Percentiles rank a stretch among this genome's conserved stretches.
These are phyloP conservation scores for Ceyx melanurus DNA, from an alignment of 2,113 vertebrate species.

Conservation along the genomic window DNA sequence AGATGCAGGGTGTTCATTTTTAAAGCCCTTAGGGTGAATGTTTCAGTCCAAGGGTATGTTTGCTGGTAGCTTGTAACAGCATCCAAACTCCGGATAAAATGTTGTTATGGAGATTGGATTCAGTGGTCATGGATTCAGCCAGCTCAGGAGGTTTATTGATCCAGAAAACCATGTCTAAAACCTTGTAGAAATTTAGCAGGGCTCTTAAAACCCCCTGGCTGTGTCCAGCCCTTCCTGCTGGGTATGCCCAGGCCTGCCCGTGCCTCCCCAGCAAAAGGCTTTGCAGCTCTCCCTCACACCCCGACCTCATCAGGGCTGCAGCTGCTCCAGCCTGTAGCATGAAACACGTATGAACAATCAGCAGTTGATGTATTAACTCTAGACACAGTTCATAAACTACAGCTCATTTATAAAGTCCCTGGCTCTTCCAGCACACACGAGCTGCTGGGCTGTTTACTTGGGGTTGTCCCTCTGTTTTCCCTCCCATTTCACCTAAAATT, in stretches of 20 bases:
- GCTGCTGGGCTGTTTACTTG: neutral
- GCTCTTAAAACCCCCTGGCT: neutral
- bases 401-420: neutral
- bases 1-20: neutral
- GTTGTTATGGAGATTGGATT: neutral
- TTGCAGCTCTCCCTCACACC: neutral
- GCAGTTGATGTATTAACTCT: neutral
- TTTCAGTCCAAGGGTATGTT: neutral
- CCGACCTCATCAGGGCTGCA: neutral
- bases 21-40: neutral
- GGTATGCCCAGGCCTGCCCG: neutral
- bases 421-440: neutral
- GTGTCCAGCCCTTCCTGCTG: neutral
- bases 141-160: neutral
- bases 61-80: neutral
- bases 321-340: neutral
- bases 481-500: neutral
- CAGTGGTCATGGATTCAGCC: neutral
- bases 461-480: neutral
- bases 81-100: neutral
- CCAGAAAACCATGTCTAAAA: neutral
- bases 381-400: neutral
- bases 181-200: neutral
- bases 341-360: neutral
- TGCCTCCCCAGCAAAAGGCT: accelerated